phyloP scores from a whole-genome alignment of 2,113 vertebrate species.

The Salvelinus fontinalis region DNA sequence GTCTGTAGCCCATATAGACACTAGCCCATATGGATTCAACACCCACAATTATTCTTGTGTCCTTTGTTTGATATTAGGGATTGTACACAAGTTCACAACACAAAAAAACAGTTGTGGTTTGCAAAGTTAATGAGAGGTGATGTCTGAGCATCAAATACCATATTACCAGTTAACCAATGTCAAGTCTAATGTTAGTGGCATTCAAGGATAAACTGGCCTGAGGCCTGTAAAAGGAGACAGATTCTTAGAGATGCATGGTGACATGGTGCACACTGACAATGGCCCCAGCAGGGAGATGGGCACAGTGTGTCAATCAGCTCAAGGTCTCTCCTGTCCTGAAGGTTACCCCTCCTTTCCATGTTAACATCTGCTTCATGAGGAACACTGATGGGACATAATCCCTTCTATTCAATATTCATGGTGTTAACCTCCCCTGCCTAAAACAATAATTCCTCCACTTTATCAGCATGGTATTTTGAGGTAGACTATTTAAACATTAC shows the following conservation, averaged over 20 bases:
- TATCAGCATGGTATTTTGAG: background rate
- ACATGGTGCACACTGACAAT: slow-evolving; percentile 61
- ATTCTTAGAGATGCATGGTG: slow-evolving; percentile 19
- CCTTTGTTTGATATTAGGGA: background rate
- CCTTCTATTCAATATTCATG: slow-evolving; percentile 40
- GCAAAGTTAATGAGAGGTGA: background rate
- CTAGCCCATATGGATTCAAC: background rate
- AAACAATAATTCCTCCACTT: slow-evolving; percentile 13
- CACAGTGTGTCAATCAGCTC: slow-evolving; percentile 48
- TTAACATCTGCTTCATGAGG: slow-evolving; percentile 64
- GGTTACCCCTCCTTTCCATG: slow-evolving; percentile 40
- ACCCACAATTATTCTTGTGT: background rate
- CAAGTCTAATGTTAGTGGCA: slow-evolving; percentile 43
- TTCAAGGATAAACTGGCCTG: slow-evolving; percentile 34
- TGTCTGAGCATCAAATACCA: background rate
- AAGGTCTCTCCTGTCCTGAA: slow-evolving; percentile 39
- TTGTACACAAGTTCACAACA: background rate
- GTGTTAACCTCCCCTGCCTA: slow-evolving; percentile 20
- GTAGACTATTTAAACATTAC: background rate
- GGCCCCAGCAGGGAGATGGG: slow-evolving; percentile 26
- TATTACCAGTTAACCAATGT: slow-evolving; percentile 11
- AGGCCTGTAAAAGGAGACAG: slow-evolving; percentile 35
- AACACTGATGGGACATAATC: slow-evolving; percentile 48
- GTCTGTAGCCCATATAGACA: background rate
- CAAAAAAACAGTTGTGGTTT: background rate